Evolutionary conservation across 2,797 vertebrate species (phyloP).

Genomic region (Eremophila alpestris): DNA sequence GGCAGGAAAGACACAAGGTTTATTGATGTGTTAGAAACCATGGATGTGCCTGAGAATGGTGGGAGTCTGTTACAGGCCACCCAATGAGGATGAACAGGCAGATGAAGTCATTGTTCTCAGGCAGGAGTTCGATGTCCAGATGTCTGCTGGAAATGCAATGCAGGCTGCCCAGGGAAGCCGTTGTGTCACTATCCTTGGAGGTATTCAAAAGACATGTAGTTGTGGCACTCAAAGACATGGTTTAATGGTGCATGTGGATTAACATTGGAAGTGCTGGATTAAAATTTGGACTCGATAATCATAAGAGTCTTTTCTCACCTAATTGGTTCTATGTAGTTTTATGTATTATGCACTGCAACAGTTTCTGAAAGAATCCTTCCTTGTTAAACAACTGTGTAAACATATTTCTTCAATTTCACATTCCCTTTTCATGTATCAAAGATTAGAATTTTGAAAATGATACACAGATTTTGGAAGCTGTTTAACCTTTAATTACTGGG

Average conservation of each 20-base stretch:
- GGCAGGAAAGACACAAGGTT: neutral
- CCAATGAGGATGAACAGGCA: neutral
- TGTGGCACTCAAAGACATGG: fast-evolving
- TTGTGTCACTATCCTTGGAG: neutral
- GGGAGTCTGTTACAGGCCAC: neutral
- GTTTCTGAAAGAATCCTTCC: neutral
- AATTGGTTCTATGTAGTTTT: neutral
- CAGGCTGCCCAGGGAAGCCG: neutral
- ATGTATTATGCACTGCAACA: neutral
- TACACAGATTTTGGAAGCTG: neutral
- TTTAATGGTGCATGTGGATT: neutral
- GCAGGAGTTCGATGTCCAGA: neutral
- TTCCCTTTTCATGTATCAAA: neutral
- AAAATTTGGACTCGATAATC: neutral
- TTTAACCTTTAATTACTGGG: neutral
- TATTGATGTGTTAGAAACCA: neutral
- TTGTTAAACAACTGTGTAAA: neutral
- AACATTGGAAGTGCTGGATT: neutral
- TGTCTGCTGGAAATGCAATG: neutral
- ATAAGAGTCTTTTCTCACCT: neutral
- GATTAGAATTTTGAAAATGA: neutral
- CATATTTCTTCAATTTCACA: neutral
- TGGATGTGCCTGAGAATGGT: neutral
- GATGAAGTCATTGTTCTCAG: neutral
- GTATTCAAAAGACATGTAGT: neutral